Evolutionary conservation across 1,140 invertebrate species (phyloP).

Genomic region (Sinonovacula constricta): DNA sequence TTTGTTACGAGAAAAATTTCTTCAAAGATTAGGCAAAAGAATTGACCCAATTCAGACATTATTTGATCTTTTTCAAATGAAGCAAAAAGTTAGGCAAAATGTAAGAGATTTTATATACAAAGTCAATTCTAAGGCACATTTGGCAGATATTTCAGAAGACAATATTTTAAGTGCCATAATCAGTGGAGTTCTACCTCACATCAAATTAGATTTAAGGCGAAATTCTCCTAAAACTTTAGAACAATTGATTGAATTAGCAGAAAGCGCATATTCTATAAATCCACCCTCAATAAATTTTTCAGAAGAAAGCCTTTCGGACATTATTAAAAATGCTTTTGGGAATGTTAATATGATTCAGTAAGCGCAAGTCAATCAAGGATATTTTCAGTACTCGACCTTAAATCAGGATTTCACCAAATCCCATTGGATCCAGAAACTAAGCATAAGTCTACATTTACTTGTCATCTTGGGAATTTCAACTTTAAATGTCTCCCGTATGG

Average conservation of each 20-base stretch:
- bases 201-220: not conserved
- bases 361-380: slow-evolving; percentile 41
- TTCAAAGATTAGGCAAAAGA: slow-evolving; percentile 11
- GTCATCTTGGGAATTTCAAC: slow-evolving; percentile 38
- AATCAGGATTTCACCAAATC: slow-evolving; percentile 50
- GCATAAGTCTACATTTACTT: slow-evolving; percentile 55
- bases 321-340: not conserved
- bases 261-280: slow-evolving; percentile 1
- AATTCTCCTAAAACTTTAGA: not conserved
- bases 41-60: not conserved
- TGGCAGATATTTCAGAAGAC: not conserved
- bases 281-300: not conserved
- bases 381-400: slow-evolving; percentile 54
- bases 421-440: slow-evolving; percentile 49
- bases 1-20: not conserved
- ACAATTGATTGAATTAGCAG: not conserved
- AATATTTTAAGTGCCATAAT: not conserved
- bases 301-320: not conserved
- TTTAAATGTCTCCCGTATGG: slow-evolving; percentile 45
- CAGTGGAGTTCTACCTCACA: not conserved
- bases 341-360: slow-evolving; percentile 27
- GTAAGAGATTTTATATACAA: slow-evolving; percentile 2
- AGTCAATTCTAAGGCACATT: slow-evolving; percentile 1
- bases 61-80: not conserved
- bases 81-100: not conserved